A percentile compares a stretch with the other conserved stretches of the same genome.
These are phyloP conservation scores for Dorcus hopei DNA, from an alignment of 2,888 invertebrate species.

Conservation along the genomic window DNA sequence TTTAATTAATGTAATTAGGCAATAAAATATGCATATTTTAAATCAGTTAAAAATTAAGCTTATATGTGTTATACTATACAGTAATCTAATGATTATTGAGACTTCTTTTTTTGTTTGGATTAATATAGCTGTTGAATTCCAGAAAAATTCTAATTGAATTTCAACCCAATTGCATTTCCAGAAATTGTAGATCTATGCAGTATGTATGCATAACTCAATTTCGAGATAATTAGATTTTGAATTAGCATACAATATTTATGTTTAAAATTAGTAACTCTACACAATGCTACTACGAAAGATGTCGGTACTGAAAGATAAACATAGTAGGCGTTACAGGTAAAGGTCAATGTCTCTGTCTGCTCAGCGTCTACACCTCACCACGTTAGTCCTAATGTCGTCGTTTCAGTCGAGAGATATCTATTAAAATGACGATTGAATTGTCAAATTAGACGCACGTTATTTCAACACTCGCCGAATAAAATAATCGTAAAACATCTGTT, in stretches of 20 bases:
- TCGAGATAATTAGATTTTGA: slow-evolving; percentile 2
- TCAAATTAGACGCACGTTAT: slow-evolving; percentile 21
- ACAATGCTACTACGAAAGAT: slow-evolving; percentile 5
- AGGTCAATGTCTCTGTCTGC: slow-evolving; percentile 30
- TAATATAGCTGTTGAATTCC: no score
- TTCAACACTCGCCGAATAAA: slow-evolving; percentile 11
- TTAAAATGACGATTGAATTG: slow-evolving; percentile 15
- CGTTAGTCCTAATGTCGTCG: neutral
- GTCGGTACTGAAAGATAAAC: slow-evolving; percentile 8
- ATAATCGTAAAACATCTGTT: slow-evolving; percentile 19
- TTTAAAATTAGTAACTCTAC: slow-evolving; percentile 7
- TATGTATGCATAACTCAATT: neutral
- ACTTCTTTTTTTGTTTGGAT: no score
- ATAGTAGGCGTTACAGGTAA: slow-evolving; percentile 10
- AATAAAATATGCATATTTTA: no score
- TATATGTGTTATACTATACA: no score
- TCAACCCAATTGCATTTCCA: no score
- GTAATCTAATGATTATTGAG: no score
- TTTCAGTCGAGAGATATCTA: neutral
- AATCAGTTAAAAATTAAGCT: no score
- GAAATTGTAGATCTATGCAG: no score
- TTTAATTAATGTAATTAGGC: no score
- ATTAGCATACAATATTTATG: slow-evolving; percentile 7
- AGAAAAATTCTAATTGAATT: no score
- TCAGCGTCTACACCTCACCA: slow-evolving; percentile 18